phyloP scores from a whole-genome alignment of 2,797 vertebrate species.

The Rhadinocentrus ornatus region DNA sequence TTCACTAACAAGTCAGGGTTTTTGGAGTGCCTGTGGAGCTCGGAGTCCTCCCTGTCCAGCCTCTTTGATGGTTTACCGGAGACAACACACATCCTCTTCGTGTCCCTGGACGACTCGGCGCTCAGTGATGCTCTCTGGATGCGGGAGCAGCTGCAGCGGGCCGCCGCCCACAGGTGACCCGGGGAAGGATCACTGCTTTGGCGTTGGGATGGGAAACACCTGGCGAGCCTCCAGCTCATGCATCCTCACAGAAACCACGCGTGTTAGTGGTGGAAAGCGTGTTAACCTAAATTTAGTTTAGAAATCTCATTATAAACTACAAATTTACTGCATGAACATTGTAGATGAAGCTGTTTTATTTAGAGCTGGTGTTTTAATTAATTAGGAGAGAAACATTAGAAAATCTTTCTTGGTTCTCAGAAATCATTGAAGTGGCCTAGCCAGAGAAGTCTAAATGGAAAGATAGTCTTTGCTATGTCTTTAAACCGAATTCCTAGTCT shows the following conservation, averaged over 20 bases:
- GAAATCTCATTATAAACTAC: no score
- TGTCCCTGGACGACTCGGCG: slow-evolving; percentile 83
- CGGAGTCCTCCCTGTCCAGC: slow-evolving; percentile 70
- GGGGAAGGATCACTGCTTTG: not conserved
- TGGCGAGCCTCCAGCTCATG: not conserved
- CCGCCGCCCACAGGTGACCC: slow-evolving; percentile 69
- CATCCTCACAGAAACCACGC: not conserved
- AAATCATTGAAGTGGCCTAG: no score
- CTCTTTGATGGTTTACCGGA: slow-evolving; percentile 74
- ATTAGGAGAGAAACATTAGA: no score
- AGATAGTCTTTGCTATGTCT: no score
- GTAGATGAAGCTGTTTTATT: no score
- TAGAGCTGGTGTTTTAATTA: no score
- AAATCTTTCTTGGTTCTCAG: no score
- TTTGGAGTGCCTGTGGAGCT: slow-evolving; percentile 83
- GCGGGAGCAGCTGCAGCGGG: slow-evolving; percentile 76
- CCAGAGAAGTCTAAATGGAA: no score
- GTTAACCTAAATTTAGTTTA: no score
- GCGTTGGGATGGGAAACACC: not conserved
- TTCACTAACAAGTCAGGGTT: slow-evolving; percentile 85
- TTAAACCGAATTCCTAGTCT: no score
- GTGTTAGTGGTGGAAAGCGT: no score
- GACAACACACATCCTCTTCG: slow-evolving; percentile 70
- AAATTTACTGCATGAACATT: no score
- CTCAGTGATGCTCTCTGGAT: slow-evolving; percentile 81